Evolutionary conservation across 2,113 vertebrate species (phyloP), one percentile per base, ranked within the genome.

Genomic region (Haemorhous mexicanus): DNA sequence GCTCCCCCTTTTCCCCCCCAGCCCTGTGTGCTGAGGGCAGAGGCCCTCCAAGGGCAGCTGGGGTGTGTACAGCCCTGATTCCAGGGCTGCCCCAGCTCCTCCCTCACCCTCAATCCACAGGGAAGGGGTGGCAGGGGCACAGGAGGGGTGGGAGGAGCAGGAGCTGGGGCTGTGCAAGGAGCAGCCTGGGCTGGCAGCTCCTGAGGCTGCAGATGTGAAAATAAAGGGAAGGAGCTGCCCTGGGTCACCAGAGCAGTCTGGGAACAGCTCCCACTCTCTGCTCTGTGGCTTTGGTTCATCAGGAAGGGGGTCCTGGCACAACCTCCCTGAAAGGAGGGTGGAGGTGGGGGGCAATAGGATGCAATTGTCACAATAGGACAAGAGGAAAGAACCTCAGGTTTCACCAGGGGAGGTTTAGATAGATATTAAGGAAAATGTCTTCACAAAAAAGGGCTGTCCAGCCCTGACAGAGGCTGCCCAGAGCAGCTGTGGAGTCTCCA

Each of bases 231-330:
- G 53, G 82, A 11, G 32, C 81, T 59, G 75, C 74, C 81, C 59
- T 0, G 0, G 50, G 27, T 6, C 4, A 2, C n/a, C 0, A 4
- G 67, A 63, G 56, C 8, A 16, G 41, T 16, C 58, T 56, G 9
- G 1, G 55, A 84, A 55, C 58, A 63, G 28, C 15, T 32, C 9
- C 8, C 7, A 10, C 5, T 21, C 68, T 59, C 53, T 27, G 62
- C 69, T 50, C 82, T 39, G 13, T 0, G 1, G 33, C 23, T 79
- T 22, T 20, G 47, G 56, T 33, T 58, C 10, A 7, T 7, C 24
- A 10, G 43, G 77, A n/a, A 8, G 10, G 0, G 7, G 41, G 41
- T 32, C 13, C 37, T 16, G 46, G 14, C 35, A 28, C 32, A 49
- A 4, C 56, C 55, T 84, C 79, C 56, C 26, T 33, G 79, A 22